Conservation (phyloP, 2,113 vertebrate genomes). For the Gyps fulvus region DNA sequence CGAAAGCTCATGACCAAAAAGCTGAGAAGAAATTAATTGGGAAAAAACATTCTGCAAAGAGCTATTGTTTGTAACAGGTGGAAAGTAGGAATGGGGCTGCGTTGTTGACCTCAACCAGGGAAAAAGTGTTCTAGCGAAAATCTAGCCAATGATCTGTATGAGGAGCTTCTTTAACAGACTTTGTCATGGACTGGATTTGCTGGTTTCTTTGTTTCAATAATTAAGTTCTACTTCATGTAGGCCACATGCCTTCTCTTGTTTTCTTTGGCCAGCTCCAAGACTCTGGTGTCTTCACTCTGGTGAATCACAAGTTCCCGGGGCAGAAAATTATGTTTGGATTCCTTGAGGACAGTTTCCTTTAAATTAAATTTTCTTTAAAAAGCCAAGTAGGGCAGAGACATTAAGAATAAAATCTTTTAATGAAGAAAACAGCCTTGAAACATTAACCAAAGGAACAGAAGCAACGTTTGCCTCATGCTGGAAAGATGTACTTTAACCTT, state of each 20-base stretch:
- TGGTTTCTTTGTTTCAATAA: constrained; percentile 37
- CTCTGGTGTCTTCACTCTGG: neutral
- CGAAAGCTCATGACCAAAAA: neutral
- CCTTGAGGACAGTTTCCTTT: constrained; percentile 37
- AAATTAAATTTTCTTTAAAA: constrained; percentile 50
- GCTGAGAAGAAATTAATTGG: neutral
- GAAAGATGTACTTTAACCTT: neutral
- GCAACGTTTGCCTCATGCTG: neutral
- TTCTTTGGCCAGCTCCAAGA: constrained; percentile 13
- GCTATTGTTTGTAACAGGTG: neutral
- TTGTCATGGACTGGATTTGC: neutral
- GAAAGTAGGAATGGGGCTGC: neutral
- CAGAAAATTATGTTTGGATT: constrained; percentile 28
- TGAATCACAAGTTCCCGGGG: neutral
- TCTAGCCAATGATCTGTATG: neutral
- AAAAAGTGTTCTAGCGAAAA: neutral
- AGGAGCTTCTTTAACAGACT: neutral
- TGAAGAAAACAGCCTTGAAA: constrained; percentile 13
- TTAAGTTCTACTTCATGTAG: neutral
- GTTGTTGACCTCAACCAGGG: neutral
- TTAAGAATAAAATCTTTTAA: constrained; percentile 8
- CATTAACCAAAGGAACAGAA: neutral
- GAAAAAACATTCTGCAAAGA: neutral
- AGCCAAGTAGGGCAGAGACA: constrained; percentile 20
- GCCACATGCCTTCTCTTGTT: constrained; percentile 33